Conservation (phyloP, 2,888 invertebrate species). For the Eutolmus rufibarbis region DNA sequence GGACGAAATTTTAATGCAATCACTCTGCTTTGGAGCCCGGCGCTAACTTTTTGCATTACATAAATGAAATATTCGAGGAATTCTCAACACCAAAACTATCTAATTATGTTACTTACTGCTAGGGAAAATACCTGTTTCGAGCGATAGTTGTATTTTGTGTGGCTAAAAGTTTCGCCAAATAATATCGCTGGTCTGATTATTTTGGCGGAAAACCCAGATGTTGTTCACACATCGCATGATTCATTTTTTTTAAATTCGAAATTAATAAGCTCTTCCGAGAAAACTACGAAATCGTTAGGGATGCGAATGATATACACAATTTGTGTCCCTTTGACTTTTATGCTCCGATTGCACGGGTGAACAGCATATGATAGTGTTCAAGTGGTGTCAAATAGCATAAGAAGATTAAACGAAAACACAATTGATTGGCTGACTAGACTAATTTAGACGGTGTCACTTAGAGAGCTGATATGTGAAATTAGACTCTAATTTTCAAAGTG, state of each 20-base stretch:
- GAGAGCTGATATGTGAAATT: no score
- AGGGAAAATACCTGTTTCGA: neutral
- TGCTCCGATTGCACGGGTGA: no score
- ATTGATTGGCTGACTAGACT: no score
- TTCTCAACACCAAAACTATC: neutral
- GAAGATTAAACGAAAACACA: no score
- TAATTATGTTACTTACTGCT: neutral
- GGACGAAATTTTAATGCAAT: neutral
- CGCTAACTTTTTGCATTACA: neutral
- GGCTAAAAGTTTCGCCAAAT: neutral
- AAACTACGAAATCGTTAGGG: no score
- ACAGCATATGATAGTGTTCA: no score
- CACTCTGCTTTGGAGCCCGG: neutral
- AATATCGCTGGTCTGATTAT: neutral
- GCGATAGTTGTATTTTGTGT: neutral
- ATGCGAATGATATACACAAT: no score
- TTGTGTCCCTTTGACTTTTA: no score
- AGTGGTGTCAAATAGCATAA: no score
- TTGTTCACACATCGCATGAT: neutral
- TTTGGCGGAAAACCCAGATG: neutral
- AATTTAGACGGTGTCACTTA: no score
- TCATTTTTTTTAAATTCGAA: neutral
- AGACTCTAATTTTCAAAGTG: no score
- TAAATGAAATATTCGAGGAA: neutral
- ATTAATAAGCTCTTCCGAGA: neutral